Base-by-base conservation (phyloP, 2,797 vertebrate species). In the Ispidina lecontei region DNA sequence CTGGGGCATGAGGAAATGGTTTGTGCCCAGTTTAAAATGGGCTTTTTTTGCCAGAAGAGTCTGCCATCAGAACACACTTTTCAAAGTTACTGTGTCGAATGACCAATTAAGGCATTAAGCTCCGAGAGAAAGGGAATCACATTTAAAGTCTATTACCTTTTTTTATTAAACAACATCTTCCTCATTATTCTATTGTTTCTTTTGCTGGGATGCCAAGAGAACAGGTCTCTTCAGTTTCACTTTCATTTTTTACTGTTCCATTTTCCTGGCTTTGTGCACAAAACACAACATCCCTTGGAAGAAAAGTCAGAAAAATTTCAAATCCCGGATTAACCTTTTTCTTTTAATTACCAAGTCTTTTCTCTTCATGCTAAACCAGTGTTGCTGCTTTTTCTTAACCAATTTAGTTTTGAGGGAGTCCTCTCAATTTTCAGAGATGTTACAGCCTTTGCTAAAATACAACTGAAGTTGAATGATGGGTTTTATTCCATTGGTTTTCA, bases 211-310 rank as follows among this genome's bases (percentile, higher is more conserved):
- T 62, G 23, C 28, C 37, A 83, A 91, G 54, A 73, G 58, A 84
- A 69, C 3, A 47, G 19, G n/a, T 26, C 26, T 70, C 56, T 58
- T 33, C 59, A 23, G 60, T 96, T 96, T 92, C 88, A 83, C 74
- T 94, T 91, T 85, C 91, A 64, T 79, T 96, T 94, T 94, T 73
- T 68, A 74, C 11, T 10, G 15, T n/a, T 67, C 63, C 56, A 10
- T 65, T 80, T 87, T 76, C 67, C 44, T 11, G 10, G 29, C 29
- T 78, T 41, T 74, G n/a, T 68, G 29, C 22, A 80, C 3, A 0
- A 59, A 47, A 62, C 13, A 26, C 19, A 70, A 51, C 19, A 69
- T 5, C 21, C 21, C 19, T 37, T 49, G 25, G 28, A 70, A 59
- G 13, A 49, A 55, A 51, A 83, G 10, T 37, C 41, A 52, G 16